Evolutionary conservation across 37 sponge, comb jelly and placozoan species (phyloP), one percentile per base, ranked within the genome.

Genomic region (Aplysina aerophoba): DNA sequence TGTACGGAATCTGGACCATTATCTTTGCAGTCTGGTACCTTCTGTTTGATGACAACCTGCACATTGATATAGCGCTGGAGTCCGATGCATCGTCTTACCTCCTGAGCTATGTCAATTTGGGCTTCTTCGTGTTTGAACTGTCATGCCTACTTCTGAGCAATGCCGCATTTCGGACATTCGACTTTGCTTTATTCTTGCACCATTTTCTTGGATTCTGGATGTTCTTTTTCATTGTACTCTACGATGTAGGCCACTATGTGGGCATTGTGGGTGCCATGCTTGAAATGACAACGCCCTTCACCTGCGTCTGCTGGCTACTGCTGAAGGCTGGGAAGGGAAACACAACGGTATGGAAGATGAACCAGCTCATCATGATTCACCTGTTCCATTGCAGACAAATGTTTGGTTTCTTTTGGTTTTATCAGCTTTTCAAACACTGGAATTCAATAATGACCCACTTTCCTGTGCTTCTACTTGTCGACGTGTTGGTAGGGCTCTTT

Each of bases 221-320:
- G 78, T 75, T 75, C 53, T 39, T 73, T 15, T 58, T 38, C 15
- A 62, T 69, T 33, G 66, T 81, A 11, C 79, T 83, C 35, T 86
- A 66, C 25, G 81, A 53, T 22, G 82, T 59, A 4, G 72, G 30
- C 27, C 91, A 90, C 68, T 90, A 69, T 71, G 81, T 87, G 83
- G 87, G 41, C 15, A 39, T 75, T 4, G 55, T 86, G 1, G 87
- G 81, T 5, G 71, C 80, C 15, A 36, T 90, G 38, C 83, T 87
- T 15, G 91, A 90, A 41, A 82, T 90, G 87, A 87, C 87, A 2
- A 90, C 91, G 2, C 91, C 91, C 15, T 90, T 90, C 62, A 72
- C 87, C 16, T 86, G 87, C 41, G 15, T 90, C 55, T 90, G 91
- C 64, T 90, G 91, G 91, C 25, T 86, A 57, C 25, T 90, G 21